Base-by-base conservation (phyloP, 2,797 vertebrate genomes). In the Coregonus sp. region DNA sequence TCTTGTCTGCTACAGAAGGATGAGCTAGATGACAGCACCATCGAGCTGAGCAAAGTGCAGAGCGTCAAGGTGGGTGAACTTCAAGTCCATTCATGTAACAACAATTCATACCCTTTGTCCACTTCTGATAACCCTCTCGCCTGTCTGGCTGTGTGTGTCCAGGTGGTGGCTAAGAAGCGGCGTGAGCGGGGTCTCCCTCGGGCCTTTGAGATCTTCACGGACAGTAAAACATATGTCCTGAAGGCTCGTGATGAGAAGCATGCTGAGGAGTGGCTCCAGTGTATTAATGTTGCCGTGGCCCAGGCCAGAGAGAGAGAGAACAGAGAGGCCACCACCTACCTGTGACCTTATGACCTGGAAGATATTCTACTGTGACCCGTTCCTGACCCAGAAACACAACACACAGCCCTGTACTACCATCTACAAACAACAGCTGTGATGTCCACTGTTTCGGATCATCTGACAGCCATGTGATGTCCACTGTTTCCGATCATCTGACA, bases 41-140 rank as follows among this genome's bases (percentile, higher is more conserved):
- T 99, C 15, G 97, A 99, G 91, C 95, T 99, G 83, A 98, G 96
- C 94, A 98, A 98, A 88, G 97, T 99, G 70, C 98, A 99, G 89
- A 99, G 98, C 0, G 97, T 99, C 76, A 97, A 96, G 81, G 96
- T 93, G 77, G 82, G 77, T 52, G n/a, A 59, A 20, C 18, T n/a
- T 59, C 54, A 5, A 18, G 54, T 59, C 59, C 7, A 3, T 61
- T 61, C 3, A 11, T 61, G 4, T 25, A 61, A 3, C 59, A 25
- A 25, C 4, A 61, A 7, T 47, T 61, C 2, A 20, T 25, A 1
- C 59, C n/a, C 40, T 12, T 47, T 47, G 40, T 47, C 40, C 40
- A 47, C 40, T 47, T 47, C 40, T 47, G 40, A 11, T 47, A 47
- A 47, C 9, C 40, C 9, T 47, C 40, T 47, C 40, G 9, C 2